Base-by-base conservation (phyloP, 2,888 invertebrate species). In the Phortica okadai region DNA sequence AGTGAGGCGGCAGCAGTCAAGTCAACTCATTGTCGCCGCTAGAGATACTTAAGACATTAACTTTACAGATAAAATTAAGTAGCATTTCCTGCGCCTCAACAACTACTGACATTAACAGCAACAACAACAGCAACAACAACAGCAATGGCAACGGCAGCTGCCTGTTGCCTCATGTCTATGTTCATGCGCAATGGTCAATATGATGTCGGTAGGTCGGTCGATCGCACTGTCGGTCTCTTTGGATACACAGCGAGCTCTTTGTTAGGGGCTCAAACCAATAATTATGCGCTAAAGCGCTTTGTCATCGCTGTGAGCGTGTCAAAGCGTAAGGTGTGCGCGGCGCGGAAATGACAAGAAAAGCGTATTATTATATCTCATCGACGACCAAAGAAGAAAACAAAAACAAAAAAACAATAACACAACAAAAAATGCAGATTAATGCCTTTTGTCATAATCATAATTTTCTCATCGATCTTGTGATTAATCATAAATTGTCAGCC, bases 391-490 rank as follows among this genome's bases (percentile, higher is more conserved):
- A 50, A 8, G 50, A 11, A 8, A 14, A 50, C 50, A 50, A 50
- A 8, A 6, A 16, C 14, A 6, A 69, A 50, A 50, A 8, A 6
- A 16, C 14, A 6, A 69, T 11, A 25, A 69, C 16, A 82, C 21
- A 21, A 21, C 21, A 87, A 83, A 87, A 82, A 83, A 82, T 80
- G 79, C 83, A 82, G 84, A 85, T 81, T 85, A 84, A 84, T 87
- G 88, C 83, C 78, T 76, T 67, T 82, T 85, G 87, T 85, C 83
- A 84, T 84, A 87, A 80, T 80, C 86, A 88, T 85, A 85, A 87
- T 85, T 87, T 88, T 85, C 88, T 80, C 85, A 85, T 85, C 85
- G 85, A 85, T 85, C 88, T 88, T 85, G 80, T 85, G 85, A 85
- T 85, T 85, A 85, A 85, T 87, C 88, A 88, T 84, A 85, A 85